Percentiles rank a stretch among this genome's conserved stretches.
Evolutionary conservation across 2,113 vertebrate species (phyloP).

Genomic region (Semicossyphus pulcher): DNA sequence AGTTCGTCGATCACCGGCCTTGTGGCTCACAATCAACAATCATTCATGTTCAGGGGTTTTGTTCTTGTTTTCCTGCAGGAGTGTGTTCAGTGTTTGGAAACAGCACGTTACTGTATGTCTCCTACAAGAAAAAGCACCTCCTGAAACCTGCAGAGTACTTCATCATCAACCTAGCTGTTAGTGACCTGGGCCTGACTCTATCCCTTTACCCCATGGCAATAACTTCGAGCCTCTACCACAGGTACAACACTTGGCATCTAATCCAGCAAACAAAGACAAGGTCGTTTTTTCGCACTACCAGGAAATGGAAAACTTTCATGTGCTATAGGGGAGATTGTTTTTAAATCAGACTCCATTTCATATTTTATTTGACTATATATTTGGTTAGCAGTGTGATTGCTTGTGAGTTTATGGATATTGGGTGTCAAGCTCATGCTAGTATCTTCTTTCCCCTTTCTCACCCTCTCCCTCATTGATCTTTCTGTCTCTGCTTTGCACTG

Average conservation of each 20-base stretch:
- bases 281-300: background rate
- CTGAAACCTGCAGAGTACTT: slow-evolving; percentile 87
- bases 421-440: background rate
- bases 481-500: slow-evolving; percentile 14
- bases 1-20: too few species aligned
- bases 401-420: slow-evolving; percentile 15
- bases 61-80: slow-evolving; percentile 70
- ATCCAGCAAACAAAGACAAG: background rate
- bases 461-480: slow-evolving; percentile 40
- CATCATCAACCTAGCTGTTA: slow-evolving; percentile 86
- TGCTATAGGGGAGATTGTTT: background rate
- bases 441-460: slow-evolving; percentile 3
- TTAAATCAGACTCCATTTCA: slow-evolving; percentile 1
- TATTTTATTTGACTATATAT: slow-evolving; percentile 10
- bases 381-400: slow-evolving; percentile 24
- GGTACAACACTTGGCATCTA: slow-evolving; percentile 65
- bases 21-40: too few species aligned
- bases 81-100: slow-evolving; percentile 85
- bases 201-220: slow-evolving; percentile 86
- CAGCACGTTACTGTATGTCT: slow-evolving; percentile 81
- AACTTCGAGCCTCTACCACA: slow-evolving; percentile 86
- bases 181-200: slow-evolving; percentile 87
- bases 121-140: slow-evolving; percentile 84
- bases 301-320: background rate
- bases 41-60: background rate